Evolutionary conservation across 2,113 vertebrate genomes (phyloP).

Genomic region (Bubo scandiacus): DNA sequence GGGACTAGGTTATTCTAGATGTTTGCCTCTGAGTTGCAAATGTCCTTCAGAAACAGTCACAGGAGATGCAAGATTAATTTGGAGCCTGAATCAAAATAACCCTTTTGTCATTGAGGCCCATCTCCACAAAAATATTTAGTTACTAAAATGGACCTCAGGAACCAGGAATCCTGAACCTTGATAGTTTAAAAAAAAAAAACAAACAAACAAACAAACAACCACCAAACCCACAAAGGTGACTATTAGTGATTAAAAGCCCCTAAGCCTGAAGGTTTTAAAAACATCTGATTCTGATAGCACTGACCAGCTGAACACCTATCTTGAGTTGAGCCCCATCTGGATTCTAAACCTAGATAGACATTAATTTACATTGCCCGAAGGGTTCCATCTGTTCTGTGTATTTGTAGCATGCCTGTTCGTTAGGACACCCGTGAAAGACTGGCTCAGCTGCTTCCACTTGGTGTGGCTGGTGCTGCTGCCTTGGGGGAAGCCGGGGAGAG

Average conservation of each 20-base stretch:
- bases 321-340: not conserved
- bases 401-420: not conserved
- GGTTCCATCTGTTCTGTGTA: slow-evolving; percentile 12
- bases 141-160: not conserved
- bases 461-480: not conserved
- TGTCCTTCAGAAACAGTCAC: not conserved
- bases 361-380: not conserved
- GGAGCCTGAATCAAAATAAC: not conserved
- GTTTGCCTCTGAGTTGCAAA: not conserved
- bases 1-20: not conserved
- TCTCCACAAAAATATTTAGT: not conserved
- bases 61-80: not conserved
- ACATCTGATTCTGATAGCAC: not conserved
- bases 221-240: not conserved
- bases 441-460: not conserved
- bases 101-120: not conserved
- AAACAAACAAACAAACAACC: too few species aligned
- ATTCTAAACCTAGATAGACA: not conserved
- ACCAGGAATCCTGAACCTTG: not conserved
- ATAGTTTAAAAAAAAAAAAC: not conserved
- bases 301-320: not conserved
- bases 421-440: not conserved
- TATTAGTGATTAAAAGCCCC: not conserved
- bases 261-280: not conserved
- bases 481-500: not conserved